Evolutionary conservation across 2,113 vertebrate genomes (phyloP), one percentile per base, ranked within the genome.

Genomic region (Notothenia coriiceps): DNA sequence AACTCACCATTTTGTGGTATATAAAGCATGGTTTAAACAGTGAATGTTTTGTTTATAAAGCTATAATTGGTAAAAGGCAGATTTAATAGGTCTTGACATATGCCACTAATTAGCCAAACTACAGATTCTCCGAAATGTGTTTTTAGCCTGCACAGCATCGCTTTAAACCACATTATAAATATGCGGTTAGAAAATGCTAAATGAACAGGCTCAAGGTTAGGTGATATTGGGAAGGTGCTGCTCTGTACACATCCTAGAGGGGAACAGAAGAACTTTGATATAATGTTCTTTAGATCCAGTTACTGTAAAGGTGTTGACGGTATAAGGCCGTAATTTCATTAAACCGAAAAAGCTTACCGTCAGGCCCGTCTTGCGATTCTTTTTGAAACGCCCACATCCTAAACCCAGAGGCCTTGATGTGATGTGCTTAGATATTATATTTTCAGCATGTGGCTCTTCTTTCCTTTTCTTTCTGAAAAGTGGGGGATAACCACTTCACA

Each of bases 401-500:
- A 46, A 54, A 29, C 4, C 4, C 51, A 56, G 33, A 46, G 7
- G 7, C n/a, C 43, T 51, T 57, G 18, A 33, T 52, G 49, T 49
- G 44, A 82, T 59, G n/a, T 66, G 63, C 50, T 43, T 11, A 2
- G n/a, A 66, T 84, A 81, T 88, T 51, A 60, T 1, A 80, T 88
- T 83, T 83, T 71, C 84, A 25, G 49, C 57, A 20, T 44, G 44
- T 10, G 10, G 8, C 33, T 33, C 29, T 20, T 60, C 66, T 52
- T 29, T 61, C 57, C 29, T 81, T 44, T 79, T 67, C 66, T 22
- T 40, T 22, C 25, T 22, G 43, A 76, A 33, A 33, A 74, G 61
- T 22, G 35, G 20, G 65, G 74, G 46, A 62, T 86, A 82, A 86
- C 83, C 76, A 5, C 43, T 44, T 11, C 20, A 88, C 86, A 87